Conservation (phyloP, 2,888 invertebrate genomes). For the Podotricha telesiphe region DNA sequence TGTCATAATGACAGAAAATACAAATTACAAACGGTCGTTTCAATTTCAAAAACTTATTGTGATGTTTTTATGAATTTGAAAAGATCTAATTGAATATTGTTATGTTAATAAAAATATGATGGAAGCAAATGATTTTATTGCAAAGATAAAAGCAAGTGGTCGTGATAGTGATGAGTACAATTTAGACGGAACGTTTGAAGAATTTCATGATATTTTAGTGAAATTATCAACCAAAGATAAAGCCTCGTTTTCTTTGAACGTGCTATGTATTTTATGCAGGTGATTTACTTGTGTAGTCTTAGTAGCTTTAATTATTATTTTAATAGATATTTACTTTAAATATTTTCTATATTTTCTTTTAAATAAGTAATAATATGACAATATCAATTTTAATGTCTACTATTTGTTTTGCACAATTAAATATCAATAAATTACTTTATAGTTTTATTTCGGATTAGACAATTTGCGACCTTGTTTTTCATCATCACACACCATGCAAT, state of each 20-base stretch:
- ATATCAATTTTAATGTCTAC: too few species aligned
- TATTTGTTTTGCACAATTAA: too few species aligned
- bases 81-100: neutral
- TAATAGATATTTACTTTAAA: too few species aligned
- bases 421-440: too few species aligned
- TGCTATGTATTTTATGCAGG: slow-evolving; percentile 74
- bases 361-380: too few species aligned
- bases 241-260: slow-evolving; percentile 65
- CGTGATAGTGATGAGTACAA: slow-evolving; percentile 56
- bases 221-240: slow-evolving; percentile 60
- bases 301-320: neutral
- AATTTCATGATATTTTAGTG: slow-evolving; percentile 55
- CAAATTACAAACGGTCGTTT: slow-evolving; percentile 5
- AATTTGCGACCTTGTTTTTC: too few species aligned
- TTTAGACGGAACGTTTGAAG: slow-evolving; percentile 53
- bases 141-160: slow-evolving; percentile 65
- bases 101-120: slow-evolving; percentile 47
- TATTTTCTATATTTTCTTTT: too few species aligned
- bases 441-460: too few species aligned
- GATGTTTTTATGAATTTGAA: neutral
- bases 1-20: neutral
- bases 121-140: slow-evolving; percentile 66
- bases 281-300: slow-evolving; percentile 45
- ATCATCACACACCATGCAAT: too few species aligned
- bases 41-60: slow-evolving; percentile 2